phyloP scores from a whole-genome alignment of 2,797 vertebrate species.

The Sylvilagus floridanus region DNA sequence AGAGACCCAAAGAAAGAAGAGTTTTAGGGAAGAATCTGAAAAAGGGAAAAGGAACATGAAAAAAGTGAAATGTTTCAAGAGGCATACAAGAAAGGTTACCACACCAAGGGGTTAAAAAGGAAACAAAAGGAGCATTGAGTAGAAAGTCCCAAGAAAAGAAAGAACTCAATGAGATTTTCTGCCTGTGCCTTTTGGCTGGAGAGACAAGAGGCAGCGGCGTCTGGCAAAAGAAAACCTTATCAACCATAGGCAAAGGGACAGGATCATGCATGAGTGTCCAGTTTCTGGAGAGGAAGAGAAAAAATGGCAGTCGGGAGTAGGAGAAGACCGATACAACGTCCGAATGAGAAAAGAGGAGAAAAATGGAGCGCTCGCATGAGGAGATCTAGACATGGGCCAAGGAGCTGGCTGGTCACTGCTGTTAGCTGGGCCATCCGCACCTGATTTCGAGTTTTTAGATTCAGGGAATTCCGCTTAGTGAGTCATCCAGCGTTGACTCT shows the following conservation, averaged over 20 bases:
- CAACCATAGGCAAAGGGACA: not conserved
- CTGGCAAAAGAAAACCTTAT: not conserved
- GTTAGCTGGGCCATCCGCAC: not conserved
- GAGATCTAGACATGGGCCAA: not conserved
- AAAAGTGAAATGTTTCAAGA: constrained; percentile 62
- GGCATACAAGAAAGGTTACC: constrained; percentile 27
- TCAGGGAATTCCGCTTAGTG: not conserved
- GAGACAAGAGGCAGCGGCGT: not conserved
- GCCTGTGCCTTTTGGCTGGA: constrained; percentile 28
- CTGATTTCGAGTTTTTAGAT: constrained; percentile 10
- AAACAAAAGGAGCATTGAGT: constrained; percentile 54
- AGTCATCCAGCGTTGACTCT: constrained; percentile 9
- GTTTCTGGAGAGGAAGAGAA: constrained; percentile 48
- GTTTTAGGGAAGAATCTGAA: constrained; percentile 55
- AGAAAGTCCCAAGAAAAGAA: constrained; percentile 30
- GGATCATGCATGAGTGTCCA: not conserved
- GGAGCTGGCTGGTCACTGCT: not conserved
- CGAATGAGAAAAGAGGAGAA: not conserved
- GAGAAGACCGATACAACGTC: not conserved
- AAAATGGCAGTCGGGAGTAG: not conserved
- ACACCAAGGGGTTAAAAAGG: constrained; percentile 45
- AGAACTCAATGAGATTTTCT: not conserved
- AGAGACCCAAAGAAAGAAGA: constrained; percentile 60
- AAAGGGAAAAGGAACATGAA: constrained; percentile 35
- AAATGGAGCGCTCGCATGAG: not conserved